Evolutionary conservation across 2,888 invertebrate genomes (phyloP).

Genomic region (Sericinus montela): DNA sequence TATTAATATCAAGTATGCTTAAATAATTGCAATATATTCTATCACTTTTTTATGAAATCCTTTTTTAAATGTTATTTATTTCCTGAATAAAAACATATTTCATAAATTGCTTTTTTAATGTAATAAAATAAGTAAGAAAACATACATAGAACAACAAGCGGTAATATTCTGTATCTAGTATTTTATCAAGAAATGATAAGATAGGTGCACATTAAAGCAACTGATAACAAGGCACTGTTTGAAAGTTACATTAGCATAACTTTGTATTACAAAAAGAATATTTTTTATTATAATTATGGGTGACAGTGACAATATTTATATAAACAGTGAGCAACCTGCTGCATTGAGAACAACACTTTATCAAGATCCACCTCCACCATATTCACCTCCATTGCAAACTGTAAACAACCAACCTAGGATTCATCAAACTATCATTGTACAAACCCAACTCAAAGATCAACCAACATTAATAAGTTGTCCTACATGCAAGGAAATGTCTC

Average conservation of each 20-base stretch:
- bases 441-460: conserved; percentile 41
- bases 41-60: background rate
- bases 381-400: conserved; percentile 31
- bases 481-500: conserved; percentile 46
- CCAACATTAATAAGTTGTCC: conserved; percentile 54
- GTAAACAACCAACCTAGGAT: conserved; percentile 36
- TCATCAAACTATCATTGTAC: conserved; percentile 50
- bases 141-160: background rate
- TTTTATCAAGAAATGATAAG: conserved; percentile 24
- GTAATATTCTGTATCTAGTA: background rate
- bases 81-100: conserved; percentile 7
- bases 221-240: conserved; percentile 20
- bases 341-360: conserved; percentile 31
- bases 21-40: background rate
- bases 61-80: conserved; percentile 1
- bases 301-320: conserved; percentile 10
- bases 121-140: conserved; percentile 3
- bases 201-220: conserved; percentile 18
- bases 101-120: conserved; percentile 3
- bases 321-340: conserved; percentile 27
- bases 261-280: conserved; percentile 8
- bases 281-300: conserved; percentile 10
- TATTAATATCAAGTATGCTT: background rate
- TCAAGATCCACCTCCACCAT: conserved; percentile 58
- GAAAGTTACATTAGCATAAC: conserved; percentile 7